Evolutionary conservation across 2,113 vertebrate genomes (phyloP).

Genomic region (Labeo catla): DNA sequence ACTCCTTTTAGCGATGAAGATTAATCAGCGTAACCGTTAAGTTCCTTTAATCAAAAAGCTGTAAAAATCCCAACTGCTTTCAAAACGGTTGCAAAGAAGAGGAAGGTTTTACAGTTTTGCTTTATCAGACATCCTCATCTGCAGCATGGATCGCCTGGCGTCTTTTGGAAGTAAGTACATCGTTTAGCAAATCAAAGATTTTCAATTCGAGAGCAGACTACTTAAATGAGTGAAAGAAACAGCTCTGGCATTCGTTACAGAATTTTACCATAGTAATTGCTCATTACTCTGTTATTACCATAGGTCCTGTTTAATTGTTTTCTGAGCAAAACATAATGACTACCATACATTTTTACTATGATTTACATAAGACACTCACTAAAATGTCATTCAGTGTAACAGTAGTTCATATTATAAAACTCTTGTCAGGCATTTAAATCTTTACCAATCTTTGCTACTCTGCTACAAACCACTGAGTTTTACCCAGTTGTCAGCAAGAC

Average conservation of each 20-base stretch:
- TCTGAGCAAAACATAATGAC: too few relatives aligned
- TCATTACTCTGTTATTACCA: background rate
- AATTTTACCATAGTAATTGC: background rate
- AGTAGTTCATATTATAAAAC: too few relatives aligned
- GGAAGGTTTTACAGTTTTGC: background rate
- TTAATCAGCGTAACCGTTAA: too few relatives aligned
- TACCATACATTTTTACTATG: background rate
- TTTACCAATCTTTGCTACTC: background rate
- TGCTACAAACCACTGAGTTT: background rate
- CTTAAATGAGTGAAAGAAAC: background rate
- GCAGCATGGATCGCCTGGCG: conserved; percentile 85
- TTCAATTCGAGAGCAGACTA: background rate
- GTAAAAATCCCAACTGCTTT: background rate
- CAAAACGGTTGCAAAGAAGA: background rate
- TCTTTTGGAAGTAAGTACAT: conserved; percentile 90
- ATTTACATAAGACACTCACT: background rate
- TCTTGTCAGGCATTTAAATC: background rate
- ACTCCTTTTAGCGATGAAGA: background rate
- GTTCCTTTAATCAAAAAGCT: background rate
- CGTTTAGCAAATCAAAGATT: background rate
- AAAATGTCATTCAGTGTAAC: background rate
- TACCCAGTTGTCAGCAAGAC: background rate
- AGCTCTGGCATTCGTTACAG: background rate
- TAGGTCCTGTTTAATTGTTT: background rate
- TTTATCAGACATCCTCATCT: background rate